Base-by-base conservation (phyloP, 1,140 invertebrate species). In the Pemphigus obesinymphae region DNA sequence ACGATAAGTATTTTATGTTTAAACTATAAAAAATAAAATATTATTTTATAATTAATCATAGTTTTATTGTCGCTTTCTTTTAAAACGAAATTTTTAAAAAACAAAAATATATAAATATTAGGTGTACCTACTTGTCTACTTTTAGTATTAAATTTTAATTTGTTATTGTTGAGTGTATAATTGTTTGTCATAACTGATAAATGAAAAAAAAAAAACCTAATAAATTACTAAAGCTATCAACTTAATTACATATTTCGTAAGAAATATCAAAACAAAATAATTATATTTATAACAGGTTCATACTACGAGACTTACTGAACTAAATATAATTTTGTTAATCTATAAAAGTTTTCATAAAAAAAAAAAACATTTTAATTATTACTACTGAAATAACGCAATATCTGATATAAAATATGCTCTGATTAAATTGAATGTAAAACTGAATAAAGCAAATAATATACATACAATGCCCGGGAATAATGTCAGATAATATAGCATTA, bases 1-100 rank as follows among this genome's bases (percentile, higher is more conserved):
- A 75, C 1, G 23, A 75, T 75, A 53, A 75, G 11, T 26, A 70
- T 70, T 70, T 70, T 26, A 70, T 70, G 37, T 70, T 70, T 26
- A 26, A 43, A 43, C n/a, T n/a, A n/a, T 70, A 0, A 5, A 70
- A 70, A 70, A n/a, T n/a, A n/a, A n/a, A 70, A 43, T 26, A 23
- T 34, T 70, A 70, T 70, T 70, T 70, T 70, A 17, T 40, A 68
- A 68, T 40, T 68, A 23, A 40, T 68, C 11, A 17, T 70, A 23
- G 37, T 70, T 68, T 40, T 37, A 68, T 40, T 68, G n/a, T 68
- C 17, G 20, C 37, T 43, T 70, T 43, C n/a, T 37, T n/a, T 26
- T 23, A 40, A 43, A n/a, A 26, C 17, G 23, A 63, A 20, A 20
- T 23, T 68, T 40, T 40, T 40, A 4, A 23, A 68, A 23, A 23